Base-by-base conservation (phyloP, 2,113 vertebrate species). In the Caracal caracal region DNA sequence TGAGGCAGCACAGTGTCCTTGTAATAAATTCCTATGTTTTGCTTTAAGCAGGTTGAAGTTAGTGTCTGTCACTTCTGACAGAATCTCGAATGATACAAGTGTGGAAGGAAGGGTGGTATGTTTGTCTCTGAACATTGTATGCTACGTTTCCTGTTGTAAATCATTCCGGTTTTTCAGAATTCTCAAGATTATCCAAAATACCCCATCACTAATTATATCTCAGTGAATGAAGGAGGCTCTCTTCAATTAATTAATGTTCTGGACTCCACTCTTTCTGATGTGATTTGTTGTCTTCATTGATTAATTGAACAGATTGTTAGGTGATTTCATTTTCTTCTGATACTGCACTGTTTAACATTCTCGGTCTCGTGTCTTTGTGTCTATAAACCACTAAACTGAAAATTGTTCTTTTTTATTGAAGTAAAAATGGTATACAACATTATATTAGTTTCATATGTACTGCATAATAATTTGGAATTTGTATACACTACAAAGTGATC, bases 271-370 rank as follows among this genome's bases (percentile, higher is more conserved):
- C 3, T 0, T 80, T 93, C 87, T 84, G 2, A 40, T 91, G 51
- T 40, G 63, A 93, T 76, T 85, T 93, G 40, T 80, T 56, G 10
- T 92, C 20, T 85, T 22, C 15, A n/a, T 81, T 61, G 16, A 66
- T 87, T 80, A 73, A 89, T 26, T 61, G 43, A 76, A 80, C 47
- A 90, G 17, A 63, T 56, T 63, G 7, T 40, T 33, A 5, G 7
- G 26, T 93, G 63, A 93, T 68, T 83, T 90, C 15, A 43, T 83
- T 95, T 86, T 94, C 35, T 26, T 94, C 56, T 93, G 76, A 51
- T 37, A 87, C 51, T 90, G 6, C 4, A 33, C 47, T 82, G 26
- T 90, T 93, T 86, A 65, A 49, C n/a, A 47, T 76, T 78, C 22
- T 63, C 78, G 26, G 30, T 82, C 76, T 84, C 26, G 49, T 37